Percentiles rank a stretch among this genome's conserved stretches.
Conservation (phyloP, 2,797 vertebrate genomes). For the Pelochelys cantorii region DNA sequence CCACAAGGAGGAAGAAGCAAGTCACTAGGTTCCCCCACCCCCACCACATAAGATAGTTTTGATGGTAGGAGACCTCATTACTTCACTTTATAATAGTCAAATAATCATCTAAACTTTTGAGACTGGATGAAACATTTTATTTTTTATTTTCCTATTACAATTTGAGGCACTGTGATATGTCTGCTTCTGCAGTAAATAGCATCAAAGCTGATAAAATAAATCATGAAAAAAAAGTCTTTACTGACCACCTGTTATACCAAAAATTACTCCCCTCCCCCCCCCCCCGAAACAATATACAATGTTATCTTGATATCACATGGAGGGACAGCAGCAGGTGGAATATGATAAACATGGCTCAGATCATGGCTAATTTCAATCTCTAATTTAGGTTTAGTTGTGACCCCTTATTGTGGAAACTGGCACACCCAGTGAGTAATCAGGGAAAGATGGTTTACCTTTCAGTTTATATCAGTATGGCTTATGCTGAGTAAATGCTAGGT, state of each 20-base stretch:
- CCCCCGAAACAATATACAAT: background rate
- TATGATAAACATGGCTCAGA: slow-evolving; percentile 31
- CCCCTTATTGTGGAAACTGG: slow-evolving; percentile 22
- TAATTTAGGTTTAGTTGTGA: slow-evolving; percentile 61
- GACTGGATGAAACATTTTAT: background rate
- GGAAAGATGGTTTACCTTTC: slow-evolving; percentile 64
- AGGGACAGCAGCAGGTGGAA: slow-evolving; percentile 42
- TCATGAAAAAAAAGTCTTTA: slow-evolving; percentile 19
- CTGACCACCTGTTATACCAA: background rate
- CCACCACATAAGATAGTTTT: background rate
- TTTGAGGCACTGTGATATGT: background rate
- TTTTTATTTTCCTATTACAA: background rate
- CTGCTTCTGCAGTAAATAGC: background rate
- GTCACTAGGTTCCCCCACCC: background rate
- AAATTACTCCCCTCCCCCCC: background rate
- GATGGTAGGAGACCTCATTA: background rate
- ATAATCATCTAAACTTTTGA: background rate
- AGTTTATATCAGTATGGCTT: slow-evolving; percentile 50
- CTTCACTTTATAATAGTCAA: background rate
- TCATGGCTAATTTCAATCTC: slow-evolving; percentile 52
- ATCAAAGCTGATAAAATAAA: slow-evolving; percentile 27
- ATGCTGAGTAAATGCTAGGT: slow-evolving; percentile 48
- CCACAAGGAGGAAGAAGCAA: background rate
- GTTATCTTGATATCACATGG: background rate
- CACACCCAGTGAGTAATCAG: slow-evolving; percentile 63